Conservation (phyloP, 2,888 invertebrate species). For the Mesorhabditis belari region DNA sequence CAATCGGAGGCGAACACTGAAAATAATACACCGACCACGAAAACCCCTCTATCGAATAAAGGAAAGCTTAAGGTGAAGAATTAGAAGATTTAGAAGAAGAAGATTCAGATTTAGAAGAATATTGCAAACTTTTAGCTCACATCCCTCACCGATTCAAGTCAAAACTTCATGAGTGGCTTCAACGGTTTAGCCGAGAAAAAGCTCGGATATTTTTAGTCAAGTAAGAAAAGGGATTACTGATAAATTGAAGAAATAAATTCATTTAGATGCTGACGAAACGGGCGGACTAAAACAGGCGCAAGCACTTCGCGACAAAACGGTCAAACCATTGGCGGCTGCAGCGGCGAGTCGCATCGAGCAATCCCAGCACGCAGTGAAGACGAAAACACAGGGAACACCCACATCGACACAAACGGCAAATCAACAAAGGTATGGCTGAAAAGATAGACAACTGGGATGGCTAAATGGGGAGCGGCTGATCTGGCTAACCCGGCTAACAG, state of each 20-base stretch:
- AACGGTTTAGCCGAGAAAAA: constrained; percentile 52
- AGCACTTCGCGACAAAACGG: constrained; percentile 46
- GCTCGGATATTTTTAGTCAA: constrained; percentile 45
- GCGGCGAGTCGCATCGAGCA: constrained; percentile 45
- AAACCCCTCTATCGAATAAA: not conserved
- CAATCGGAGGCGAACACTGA: not conserved
- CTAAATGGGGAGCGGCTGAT: too few species aligned
- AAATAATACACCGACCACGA: not conserved
- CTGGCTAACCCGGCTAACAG: too few species aligned
- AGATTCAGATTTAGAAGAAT: not conserved
- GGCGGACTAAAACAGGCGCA: constrained; percentile 48
- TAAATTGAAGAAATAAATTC: not conserved
- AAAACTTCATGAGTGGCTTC: constrained; percentile 43
- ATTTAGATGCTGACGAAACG: constrained; percentile 43
- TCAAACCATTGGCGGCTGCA: constrained; percentile 43
- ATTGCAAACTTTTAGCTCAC: constrained; percentile 1
- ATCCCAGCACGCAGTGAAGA: constrained; percentile 42
- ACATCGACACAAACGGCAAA: constrained; percentile 40
- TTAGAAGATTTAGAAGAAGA: too few species aligned
- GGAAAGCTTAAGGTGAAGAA: not conserved
- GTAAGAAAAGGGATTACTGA: constrained; percentile 10
- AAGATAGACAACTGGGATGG: too few species aligned
- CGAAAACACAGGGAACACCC: constrained; percentile 20
- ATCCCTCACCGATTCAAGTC: constrained; percentile 9
- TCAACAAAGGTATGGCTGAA: constrained; percentile 41